These are phyloP conservation scores for Argopecten irradians DNA, from an alignment of 1,140 invertebrate genomes.

Conservation along the genomic window DNA sequence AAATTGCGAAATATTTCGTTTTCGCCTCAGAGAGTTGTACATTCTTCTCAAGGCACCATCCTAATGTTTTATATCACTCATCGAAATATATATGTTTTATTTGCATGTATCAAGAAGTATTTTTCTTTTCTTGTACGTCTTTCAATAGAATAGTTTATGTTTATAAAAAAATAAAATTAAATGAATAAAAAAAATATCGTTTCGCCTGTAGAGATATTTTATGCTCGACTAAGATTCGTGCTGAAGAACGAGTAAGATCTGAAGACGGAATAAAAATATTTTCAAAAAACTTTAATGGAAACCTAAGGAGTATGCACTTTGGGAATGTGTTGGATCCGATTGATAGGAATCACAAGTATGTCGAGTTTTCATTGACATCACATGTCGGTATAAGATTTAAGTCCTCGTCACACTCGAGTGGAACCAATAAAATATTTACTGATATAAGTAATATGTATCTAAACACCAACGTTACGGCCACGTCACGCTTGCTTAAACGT, in stretches of 20 bases:
- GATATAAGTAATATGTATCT: not conserved
- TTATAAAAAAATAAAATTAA: too few relatives aligned
- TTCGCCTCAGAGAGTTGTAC: too few relatives aligned
- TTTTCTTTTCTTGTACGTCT: too few relatives aligned
- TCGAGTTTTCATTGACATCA: not conserved
- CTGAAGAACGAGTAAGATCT: not conserved
- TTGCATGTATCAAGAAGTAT: too few relatives aligned
- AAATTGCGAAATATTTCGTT: too few relatives aligned
- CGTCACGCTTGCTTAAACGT: not conserved
- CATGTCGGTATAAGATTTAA: not conserved
- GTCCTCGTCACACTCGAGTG: not conserved
- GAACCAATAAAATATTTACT: not conserved
- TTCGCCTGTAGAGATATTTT: too few relatives aligned
- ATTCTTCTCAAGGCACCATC: too few relatives aligned
- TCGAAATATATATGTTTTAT: too few relatives aligned
- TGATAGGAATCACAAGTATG: not conserved
- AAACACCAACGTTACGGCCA: not conserved
- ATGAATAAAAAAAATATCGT: too few relatives aligned
- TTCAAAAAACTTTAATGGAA: not conserved
- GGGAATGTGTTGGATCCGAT: not conserved
- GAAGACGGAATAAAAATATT: not conserved
- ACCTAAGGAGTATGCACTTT: not conserved
- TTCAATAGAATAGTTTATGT: too few relatives aligned
- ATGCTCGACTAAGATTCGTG: too few relatives aligned
- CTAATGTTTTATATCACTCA: too few relatives aligned